Conservation (phyloP, 2,888 invertebrate species). For the Timema cristinae region DNA sequence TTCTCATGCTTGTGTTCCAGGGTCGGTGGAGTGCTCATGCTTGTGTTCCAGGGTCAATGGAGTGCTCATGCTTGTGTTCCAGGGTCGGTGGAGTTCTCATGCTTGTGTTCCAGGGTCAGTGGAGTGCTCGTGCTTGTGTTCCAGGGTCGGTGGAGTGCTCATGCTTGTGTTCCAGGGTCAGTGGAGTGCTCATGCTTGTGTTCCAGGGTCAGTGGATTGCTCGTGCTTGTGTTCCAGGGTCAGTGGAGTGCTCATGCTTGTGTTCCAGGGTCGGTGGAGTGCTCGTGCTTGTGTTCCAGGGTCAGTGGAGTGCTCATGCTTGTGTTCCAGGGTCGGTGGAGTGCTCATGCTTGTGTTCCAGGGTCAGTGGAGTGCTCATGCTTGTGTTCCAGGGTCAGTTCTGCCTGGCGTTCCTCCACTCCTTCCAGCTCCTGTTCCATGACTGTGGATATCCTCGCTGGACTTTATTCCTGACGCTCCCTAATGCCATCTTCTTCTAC, state of each 20-base stretch:
- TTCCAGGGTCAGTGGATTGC: slow-evolving; percentile 38
- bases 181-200: too few species aligned
- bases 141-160: slow-evolving; percentile 38
- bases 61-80: too few species aligned
- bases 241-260: too few species aligned
- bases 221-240: too few species aligned
- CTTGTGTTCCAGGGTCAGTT: slow-evolving; percentile 37
- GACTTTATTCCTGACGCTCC: slow-evolving; percentile 38
- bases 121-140: too few species aligned
- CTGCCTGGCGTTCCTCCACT: slow-evolving; percentile 39
- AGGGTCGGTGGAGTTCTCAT: slow-evolving; percentile 37
- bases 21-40: slow-evolving; percentile 34
- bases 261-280: slow-evolving; percentile 38
- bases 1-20: slow-evolving; percentile 34
- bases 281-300: too few species aligned
- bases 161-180: too few species aligned
- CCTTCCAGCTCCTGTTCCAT: slow-evolving; percentile 38
- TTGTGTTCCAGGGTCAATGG: too few species aligned
- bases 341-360: slow-evolving; percentile 24
- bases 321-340: slow-evolving; percentile 37
- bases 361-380: slow-evolving; percentile 36
- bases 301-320: too few species aligned
- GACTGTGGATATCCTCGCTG: slow-evolving; percentile 39
- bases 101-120: too few species aligned
- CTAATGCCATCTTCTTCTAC: slow-evolving; percentile 46